Percentiles rank a stretch among this genome's conserved stretches.
phyloP scores from a whole-genome alignment of 1,140 invertebrate genomes.

The Cyclargus thomasi region DNA sequence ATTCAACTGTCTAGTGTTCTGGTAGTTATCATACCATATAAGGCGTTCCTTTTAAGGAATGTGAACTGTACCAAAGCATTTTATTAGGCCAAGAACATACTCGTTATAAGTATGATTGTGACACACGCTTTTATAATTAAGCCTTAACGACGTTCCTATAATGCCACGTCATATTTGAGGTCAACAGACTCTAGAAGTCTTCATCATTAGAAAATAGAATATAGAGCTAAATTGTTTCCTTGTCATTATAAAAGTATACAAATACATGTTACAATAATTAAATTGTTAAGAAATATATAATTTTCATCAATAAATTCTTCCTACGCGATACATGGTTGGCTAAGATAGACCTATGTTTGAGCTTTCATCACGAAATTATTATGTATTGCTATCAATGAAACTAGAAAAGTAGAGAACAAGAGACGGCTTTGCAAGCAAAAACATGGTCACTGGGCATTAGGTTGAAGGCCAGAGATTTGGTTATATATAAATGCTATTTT shows the following conservation, averaged over 20 bases:
- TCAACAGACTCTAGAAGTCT: neutral
- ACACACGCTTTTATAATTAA: conserved; percentile 5
- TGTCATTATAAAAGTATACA: neutral
- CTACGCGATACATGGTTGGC: neutral
- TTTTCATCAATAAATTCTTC: neutral
- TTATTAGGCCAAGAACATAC: conserved; percentile 12
- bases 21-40: neutral
- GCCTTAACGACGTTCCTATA: neutral
- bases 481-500: neutral
- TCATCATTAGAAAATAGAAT: neutral
- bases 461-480: neutral
- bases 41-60: conserved; percentile 4
- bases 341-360: neutral
- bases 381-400: neutral
- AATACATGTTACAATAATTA: neutral
- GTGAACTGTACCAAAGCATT: conserved; percentile 12
- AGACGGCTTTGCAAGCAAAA: neutral
- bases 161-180: neutral
- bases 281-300: neutral
- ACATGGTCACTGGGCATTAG: neutral
- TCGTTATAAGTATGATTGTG: conserved; percentile 2
- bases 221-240: neutral
- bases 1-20: neutral
- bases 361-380: neutral
- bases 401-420: neutral